phyloP scores from a whole-genome alignment of 2,797 vertebrate species.

The Coracias cyanogaster region DNA sequence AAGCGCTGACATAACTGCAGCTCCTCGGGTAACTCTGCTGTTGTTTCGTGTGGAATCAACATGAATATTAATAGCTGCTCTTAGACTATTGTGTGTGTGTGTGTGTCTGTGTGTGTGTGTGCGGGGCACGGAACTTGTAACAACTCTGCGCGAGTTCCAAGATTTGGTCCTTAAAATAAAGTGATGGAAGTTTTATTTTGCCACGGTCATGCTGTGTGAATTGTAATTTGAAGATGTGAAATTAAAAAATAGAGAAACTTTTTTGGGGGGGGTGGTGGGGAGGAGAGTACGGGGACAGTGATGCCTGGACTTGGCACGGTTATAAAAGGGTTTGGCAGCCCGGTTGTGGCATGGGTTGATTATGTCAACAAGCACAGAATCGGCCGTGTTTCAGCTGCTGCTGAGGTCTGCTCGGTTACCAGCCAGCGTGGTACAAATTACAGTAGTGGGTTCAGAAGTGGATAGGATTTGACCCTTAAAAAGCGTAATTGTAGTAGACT shows the following conservation, averaged over 20 bases:
- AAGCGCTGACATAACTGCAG: constrained; percentile 37
- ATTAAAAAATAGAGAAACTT: background rate
- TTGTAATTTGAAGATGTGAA: background rate
- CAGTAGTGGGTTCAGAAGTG: constrained; percentile 18
- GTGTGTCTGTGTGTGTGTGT: background rate
- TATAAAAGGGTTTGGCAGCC: constrained; percentile 31
- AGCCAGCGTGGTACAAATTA: background rate
- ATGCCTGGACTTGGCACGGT: background rate
- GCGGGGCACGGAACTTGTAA: background rate
- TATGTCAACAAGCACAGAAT: constrained; percentile 31
- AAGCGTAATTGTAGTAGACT: constrained; percentile 1
- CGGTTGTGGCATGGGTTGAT: constrained; percentile 10
- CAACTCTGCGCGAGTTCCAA: background rate
- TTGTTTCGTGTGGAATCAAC: constrained; percentile 27
- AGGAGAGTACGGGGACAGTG: background rate
- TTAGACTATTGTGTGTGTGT: background rate
- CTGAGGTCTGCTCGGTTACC: constrained; percentile 16
- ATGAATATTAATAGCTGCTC: constrained; percentile 33
- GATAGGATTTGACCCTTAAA: constrained; percentile 59
- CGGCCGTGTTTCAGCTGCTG: constrained; percentile 1
- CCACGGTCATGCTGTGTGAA: background rate
- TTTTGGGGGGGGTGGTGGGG: accelerated
- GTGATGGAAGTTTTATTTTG: background rate
- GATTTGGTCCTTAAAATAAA: constrained; percentile 47
- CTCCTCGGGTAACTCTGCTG: constrained; percentile 4